phyloP scores from a whole-genome alignment of 2,113 vertebrate species.

The Rattus norvegicus region GRCr8 NC_086031.1:98675501-98676000 shows the following conservation, averaged over 20 bases:
- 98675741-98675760: neutral
- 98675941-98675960: neutral
- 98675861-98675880: neutral
- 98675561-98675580: neutral
- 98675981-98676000: neutral
- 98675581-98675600: neutral
- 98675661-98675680: neutral
- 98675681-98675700: neutral
- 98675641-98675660: neutral
- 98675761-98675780: too few species aligned
- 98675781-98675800: too few species aligned
- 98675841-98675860: neutral
- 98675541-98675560: constrained; percentile 62
- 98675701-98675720: neutral
- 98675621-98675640: neutral
- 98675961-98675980: neutral
- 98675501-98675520: neutral
- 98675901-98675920: neutral
- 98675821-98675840: neutral
- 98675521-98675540: neutral
- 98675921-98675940: neutral
- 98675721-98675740: neutral
- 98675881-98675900: neutral
- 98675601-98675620: neutral
- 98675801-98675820: neutral